These are phyloP conservation scores for Clamator glandarius DNA, from an alignment of 2,797 vertebrate genomes.

Conservation along the genomic window DNA sequence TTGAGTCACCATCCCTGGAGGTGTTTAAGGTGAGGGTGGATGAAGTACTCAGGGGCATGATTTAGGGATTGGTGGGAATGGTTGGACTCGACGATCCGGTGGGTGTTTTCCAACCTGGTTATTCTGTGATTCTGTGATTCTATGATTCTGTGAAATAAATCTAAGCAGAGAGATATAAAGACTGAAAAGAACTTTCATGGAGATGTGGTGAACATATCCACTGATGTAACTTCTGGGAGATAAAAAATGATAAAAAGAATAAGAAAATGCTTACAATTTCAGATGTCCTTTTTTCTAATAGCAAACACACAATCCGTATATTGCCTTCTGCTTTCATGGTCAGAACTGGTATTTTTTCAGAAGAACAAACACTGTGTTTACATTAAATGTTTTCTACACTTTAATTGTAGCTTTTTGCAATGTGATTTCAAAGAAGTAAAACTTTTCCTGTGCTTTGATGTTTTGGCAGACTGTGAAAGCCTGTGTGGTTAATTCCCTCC, in stretches of 20 bases:
- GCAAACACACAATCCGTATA: not conserved
- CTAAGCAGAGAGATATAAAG: not conserved
- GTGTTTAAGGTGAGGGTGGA: no score
- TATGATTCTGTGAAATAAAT: conserved; percentile 4
- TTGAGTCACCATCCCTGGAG: no score
- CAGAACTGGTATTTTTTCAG: not conserved
- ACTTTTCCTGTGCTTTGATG: not conserved
- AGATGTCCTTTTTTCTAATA: not conserved
- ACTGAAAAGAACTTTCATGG: not conserved
- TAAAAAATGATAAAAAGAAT: not conserved
- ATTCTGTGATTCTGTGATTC: not conserved
- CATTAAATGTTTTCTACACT: not conserved
- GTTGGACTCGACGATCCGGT: no score
- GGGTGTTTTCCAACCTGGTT: no score
- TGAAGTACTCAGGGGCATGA: no score
- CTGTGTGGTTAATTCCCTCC: not conserved
- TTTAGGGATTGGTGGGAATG: no score
- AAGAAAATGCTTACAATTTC: not conserved
- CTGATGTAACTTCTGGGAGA: not conserved
- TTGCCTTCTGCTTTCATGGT: not conserved
- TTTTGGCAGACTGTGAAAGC: not conserved
- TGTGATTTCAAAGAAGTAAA: not conserved
- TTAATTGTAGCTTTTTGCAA: not conserved
- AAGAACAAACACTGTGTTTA: not conserved
- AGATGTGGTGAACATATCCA: not conserved